Evolutionary conservation across 1,140 invertebrate species (phyloP).

Genomic region (Phymastichus coffea): DNA sequence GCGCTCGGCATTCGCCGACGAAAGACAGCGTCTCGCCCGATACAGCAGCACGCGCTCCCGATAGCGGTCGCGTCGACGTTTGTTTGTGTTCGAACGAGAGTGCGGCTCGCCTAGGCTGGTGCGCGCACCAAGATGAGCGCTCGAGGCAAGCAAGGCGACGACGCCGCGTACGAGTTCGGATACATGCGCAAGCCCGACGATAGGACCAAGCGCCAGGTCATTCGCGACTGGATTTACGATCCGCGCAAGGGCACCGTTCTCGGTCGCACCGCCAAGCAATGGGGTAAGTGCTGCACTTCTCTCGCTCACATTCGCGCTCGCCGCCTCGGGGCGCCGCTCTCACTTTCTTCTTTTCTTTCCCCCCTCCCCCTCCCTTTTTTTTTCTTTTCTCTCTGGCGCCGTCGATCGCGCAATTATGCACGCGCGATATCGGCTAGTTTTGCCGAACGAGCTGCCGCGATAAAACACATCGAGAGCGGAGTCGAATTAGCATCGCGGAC

Average conservation of each 20-base stretch:
- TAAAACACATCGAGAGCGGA: no score
- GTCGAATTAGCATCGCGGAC: no score
- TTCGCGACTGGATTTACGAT: constrained; percentile 67
- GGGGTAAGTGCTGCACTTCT: constrained; percentile 59
- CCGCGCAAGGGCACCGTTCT: constrained; percentile 65
- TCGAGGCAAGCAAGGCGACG: constrained; percentile 46
- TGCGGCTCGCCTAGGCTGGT: neutral
- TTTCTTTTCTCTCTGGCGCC: neutral
- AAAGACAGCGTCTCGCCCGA: constrained; percentile 30
- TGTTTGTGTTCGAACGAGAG: no score
- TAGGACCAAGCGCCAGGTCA: constrained; percentile 59
- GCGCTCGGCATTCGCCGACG: constrained; percentile 39
- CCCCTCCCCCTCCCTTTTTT: no score
- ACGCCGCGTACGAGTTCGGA: constrained; percentile 51
- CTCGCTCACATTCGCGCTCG: neutral
- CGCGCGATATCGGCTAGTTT: neutral
- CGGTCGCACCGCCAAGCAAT: constrained; percentile 67
- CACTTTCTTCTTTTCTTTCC: neutral
- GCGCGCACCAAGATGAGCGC: constrained; percentile 7
- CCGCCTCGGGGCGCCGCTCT: neutral
- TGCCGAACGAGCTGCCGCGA: no score
- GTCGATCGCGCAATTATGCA: neutral
- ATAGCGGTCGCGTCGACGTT: constrained; percentile 2
- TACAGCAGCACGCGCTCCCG: constrained; percentile 16
- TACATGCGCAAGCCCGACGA: constrained; percentile 57